phyloP scores from a whole-genome alignment of 1,140 invertebrate genomes.

The Drosophila sproati region DNA sequence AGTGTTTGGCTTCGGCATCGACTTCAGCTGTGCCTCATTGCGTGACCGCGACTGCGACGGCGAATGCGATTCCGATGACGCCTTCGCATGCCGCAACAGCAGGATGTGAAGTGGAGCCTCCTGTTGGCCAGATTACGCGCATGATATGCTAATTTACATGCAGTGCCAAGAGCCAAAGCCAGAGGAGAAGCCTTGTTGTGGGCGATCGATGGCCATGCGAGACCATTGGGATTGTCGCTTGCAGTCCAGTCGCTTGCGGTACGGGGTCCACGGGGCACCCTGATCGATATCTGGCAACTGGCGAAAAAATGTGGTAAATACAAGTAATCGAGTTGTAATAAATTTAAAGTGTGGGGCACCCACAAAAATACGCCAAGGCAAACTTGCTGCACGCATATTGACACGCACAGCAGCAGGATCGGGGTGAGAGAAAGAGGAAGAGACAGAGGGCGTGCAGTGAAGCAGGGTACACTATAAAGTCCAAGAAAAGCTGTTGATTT shows the following conservation, averaged over 20 bases:
- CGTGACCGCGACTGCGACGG: constrained; percentile 51
- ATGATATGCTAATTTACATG: constrained; percentile 83
- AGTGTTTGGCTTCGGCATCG: constrained; percentile 15
- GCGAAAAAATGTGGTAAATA: constrained; percentile 75
- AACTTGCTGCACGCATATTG: constrained; percentile 80
- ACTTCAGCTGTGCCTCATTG: constrained; percentile 29
- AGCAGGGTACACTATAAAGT: constrained; percentile 60
- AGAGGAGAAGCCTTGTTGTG: constrained; percentile 58
- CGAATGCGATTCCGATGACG: constrained; percentile 51
- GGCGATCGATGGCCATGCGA: constrained; percentile 74
- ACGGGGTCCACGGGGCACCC: constrained; percentile 32
- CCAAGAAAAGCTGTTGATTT: constrained; percentile 68
- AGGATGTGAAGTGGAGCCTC: constrained; percentile 65
- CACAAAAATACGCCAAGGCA: constrained; percentile 62
- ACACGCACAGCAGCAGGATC: constrained; percentile 57
- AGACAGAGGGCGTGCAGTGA: background rate
- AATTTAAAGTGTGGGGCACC: constrained; percentile 77
- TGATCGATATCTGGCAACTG: constrained; percentile 73
- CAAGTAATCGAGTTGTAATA: constrained; percentile 83
- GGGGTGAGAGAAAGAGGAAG: background rate
- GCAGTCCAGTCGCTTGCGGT: constrained; percentile 19
- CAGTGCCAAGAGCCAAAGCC: constrained; percentile 35
- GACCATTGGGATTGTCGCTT: constrained; percentile 8
- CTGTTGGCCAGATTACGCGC: constrained; percentile 79
- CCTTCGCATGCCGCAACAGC: constrained; percentile 80